phyloP scores from a whole-genome alignment of 2,797 vertebrate genomes.

The Typhlichthys eigenmanni region DNA sequence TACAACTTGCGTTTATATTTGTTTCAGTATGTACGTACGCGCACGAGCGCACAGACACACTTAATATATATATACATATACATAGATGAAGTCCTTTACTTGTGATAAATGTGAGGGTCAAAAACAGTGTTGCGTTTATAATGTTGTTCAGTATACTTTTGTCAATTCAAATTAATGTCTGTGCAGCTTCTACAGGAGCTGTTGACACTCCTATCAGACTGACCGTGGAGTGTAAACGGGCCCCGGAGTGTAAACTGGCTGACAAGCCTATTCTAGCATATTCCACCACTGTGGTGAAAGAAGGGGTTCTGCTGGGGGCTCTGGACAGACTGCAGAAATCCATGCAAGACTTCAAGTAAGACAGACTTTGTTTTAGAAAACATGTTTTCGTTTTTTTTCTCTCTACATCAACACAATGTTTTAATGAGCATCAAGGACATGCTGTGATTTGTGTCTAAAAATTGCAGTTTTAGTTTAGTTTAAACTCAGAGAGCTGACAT shows the following conservation, averaged over 20 bases:
- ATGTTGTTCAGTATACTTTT: too few relatives aligned
- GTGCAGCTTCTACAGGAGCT: neutral
- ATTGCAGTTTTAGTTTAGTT: too few relatives aligned
- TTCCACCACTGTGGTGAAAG: slow-evolving; percentile 48
- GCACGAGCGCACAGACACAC: too few relatives aligned
- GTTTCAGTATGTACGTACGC: too few relatives aligned
- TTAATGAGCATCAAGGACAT: too few relatives aligned
- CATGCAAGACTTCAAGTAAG: slow-evolving; percentile 61
- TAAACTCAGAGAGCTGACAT: too few relatives aligned
- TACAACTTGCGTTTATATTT: too few relatives aligned
- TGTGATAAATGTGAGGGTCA: too few relatives aligned
- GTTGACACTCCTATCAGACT: slow-evolving; percentile 48
- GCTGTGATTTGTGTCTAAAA: too few relatives aligned
- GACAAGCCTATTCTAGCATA: slow-evolving; percentile 43
- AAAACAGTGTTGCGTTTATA: too few relatives aligned
- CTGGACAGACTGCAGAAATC: slow-evolving; percentile 63
- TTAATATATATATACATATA: too few relatives aligned
- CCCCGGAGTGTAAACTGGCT: slow-evolving; percentile 45
- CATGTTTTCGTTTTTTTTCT: neutral
- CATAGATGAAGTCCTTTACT: too few relatives aligned
- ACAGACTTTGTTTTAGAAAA: neutral
- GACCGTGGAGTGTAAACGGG: slow-evolving; percentile 57
- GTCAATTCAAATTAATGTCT: neutral
- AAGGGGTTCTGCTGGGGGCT: slow-evolving; percentile 64
- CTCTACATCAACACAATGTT: neutral